phyloP scores from a whole-genome alignment of 2,797 vertebrate species.

The Thunnus albacares region DNA sequence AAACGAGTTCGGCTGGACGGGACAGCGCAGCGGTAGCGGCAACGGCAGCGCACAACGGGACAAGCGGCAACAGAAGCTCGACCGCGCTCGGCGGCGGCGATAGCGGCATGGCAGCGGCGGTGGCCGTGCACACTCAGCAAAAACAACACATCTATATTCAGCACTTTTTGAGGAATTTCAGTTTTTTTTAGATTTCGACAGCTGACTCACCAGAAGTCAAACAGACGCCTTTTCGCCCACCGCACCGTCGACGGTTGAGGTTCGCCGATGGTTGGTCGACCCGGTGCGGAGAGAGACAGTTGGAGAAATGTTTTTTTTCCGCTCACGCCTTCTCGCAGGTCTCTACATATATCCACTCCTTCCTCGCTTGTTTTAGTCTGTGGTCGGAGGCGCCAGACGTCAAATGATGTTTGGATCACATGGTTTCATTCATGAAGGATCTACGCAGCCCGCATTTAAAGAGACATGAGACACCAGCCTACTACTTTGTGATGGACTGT shows the following conservation, averaged over 20 bases:
- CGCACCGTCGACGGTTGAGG: conserved; percentile 49
- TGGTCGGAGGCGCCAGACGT: conserved; percentile 89
- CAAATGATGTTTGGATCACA: conserved; percentile 98
- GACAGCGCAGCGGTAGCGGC: conserved; percentile 15
- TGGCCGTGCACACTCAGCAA: conserved; percentile 76
- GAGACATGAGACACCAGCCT: conserved; percentile 69
- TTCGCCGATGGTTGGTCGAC: conserved; percentile 54
- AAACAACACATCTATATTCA: conserved; percentile 70
- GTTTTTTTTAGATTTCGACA: conserved; percentile 31
- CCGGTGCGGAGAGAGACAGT: conserved; percentile 62
- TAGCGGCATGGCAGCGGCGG: conserved; percentile 36
- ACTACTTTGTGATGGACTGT: conserved; percentile 62
- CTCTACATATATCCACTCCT: conserved; percentile 78
- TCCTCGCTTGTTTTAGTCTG: conserved; percentile 84
- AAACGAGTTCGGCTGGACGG: conserved; percentile 50
- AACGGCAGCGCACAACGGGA: conserved; percentile 45
- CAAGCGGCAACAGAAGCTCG: conserved; percentile 31
- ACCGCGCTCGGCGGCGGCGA: conserved; percentile 27
- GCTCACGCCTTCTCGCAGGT: conserved; percentile 74
- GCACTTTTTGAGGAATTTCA: conserved; percentile 67
- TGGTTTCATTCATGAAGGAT: conserved; percentile 97
- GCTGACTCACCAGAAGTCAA: conserved; percentile 81
- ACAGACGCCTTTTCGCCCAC: conserved; percentile 63
- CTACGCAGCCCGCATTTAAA: conserved; percentile 88
- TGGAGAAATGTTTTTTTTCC: conserved; percentile 69